Base-by-base conservation (phyloP, 2,113 vertebrate genomes). In the Pardalotus punctatus region DNA sequence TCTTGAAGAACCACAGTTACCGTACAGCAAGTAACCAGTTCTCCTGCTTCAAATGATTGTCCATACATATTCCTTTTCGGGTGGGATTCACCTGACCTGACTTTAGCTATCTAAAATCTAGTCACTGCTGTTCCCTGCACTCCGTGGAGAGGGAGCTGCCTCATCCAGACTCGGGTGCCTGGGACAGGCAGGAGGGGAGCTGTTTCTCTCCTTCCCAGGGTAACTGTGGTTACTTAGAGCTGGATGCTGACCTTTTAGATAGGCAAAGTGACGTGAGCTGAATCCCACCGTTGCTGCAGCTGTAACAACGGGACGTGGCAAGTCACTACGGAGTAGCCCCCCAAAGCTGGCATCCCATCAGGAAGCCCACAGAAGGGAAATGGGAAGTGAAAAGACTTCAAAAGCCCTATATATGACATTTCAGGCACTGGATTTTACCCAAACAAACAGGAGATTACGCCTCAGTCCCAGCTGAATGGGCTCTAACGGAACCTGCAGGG, bases 1-100 rank as follows among this genome's bases (percentile, higher is more conserved):
- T 96, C 96, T 96, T 97, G 96, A 97, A 96, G 96, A 97, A 95
- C 93, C 94, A 74, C 80, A 86, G 94, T 95, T 96, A 97, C 95
- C 36, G 83, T 35, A 81, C 67, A 94, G 95, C 69, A 51, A 97
- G 96, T 96, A 96, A 97, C 95, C 88, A 88, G 88, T 94, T 94
- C 81, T 86, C 88, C 93, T 92, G 94, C 94, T 94, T 97, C 94
- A 95, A 97, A 97, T 95, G 94, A 96, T 96, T 97, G 96, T 97
- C 96, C 96, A 97, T 86, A 97, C 96, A 97, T 95, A 96, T 97
- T 97, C 96, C 86, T 96, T 36, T 25, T 11, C 2, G 72, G 94
- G 95, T 94, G 96, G 96, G 96, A 95, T 96, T 94, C 95, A 92
- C 89, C 95, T 94, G 64, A 94, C 93, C 86, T 71, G 91, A 93